Percentiles rank a stretch among this genome's conserved stretches.
phyloP scores from a whole-genome alignment of 2,113 vertebrate species.

The Cinclus mexicanus region DNA sequence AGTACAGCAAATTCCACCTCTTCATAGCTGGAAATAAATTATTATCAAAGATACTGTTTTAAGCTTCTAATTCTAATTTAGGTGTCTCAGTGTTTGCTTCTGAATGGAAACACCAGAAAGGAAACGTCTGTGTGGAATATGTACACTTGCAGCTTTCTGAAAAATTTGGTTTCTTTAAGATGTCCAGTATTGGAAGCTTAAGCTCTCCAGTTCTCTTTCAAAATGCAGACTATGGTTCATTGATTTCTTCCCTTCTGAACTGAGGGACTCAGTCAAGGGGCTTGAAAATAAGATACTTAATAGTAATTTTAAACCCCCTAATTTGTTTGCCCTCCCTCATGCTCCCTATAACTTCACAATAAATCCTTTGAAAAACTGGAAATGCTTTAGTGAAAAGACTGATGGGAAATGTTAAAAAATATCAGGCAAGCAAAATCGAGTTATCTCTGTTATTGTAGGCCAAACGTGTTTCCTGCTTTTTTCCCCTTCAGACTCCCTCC shows the following conservation, averaged over 20 bases:
- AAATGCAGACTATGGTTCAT: conserved; percentile 35
- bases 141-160: neutral
- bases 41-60: neutral
- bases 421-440: conserved; percentile 8
- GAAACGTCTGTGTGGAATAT: neutral
- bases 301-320: conserved; percentile 62
- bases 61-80: neutral
- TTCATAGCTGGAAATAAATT: fast-evolving
- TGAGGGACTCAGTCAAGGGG: conserved; percentile 53
- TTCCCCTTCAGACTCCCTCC: neutral
- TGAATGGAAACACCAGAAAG: neutral
- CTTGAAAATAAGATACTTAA: conserved; percentile 60
- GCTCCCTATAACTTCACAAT: conserved; percentile 45
- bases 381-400: conserved; percentile 44
- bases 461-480: conserved; percentile 40
- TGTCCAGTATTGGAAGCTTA: conserved; percentile 20
- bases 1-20: neutral
- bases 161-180: neutral
- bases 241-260: conserved; percentile 53
- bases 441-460: conserved; percentile 70
- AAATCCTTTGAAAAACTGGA: conserved; percentile 63
- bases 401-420: conserved; percentile 38
- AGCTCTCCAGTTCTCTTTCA: conserved; percentile 21
- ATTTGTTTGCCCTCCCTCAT: conserved; percentile 45
- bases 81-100: neutral